phyloP scores from a whole-genome alignment of 2,888 invertebrate genomes.

The Mimachlamys varia region DNA sequence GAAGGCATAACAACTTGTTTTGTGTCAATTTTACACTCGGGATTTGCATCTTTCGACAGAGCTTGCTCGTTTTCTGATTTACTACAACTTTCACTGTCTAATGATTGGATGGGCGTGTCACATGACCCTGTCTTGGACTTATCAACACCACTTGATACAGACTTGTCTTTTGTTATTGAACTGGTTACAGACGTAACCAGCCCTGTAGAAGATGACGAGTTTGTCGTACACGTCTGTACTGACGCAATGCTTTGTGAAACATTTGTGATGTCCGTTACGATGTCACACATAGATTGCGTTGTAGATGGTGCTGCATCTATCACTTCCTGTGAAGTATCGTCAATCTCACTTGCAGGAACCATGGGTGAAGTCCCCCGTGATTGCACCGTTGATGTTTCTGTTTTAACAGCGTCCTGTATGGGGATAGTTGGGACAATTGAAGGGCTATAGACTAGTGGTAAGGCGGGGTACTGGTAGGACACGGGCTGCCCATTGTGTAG shows the following conservation, averaged over 20 bases:
- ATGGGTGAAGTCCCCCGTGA: conserved; percentile 77
- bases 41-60: background rate
- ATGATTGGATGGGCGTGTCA: background rate
- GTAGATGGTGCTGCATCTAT: conserved; percentile 46
- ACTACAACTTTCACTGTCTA: background rate
- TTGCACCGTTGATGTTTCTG: conserved; percentile 67
- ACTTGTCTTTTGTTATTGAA: background rate
- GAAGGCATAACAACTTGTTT: background rate
- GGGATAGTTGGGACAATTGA: conserved; percentile 55
- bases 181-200: background rate
- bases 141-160: background rate
- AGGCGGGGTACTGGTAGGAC: conserved; percentile 52
- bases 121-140: background rate
- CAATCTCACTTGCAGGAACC: conserved; percentile 65
- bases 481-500: conserved; percentile 52
- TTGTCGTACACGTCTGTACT: conserved; percentile 42
- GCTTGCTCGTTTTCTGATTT: background rate
- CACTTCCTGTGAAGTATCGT: conserved; percentile 58
- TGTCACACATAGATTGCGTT: conserved; percentile 36
- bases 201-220: background rate
- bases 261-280: background rate
- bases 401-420: conserved; percentile 58
- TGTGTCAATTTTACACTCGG: background rate
- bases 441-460: conserved; percentile 66
- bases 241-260: conserved; percentile 40